Conservation (phyloP, 2,888 invertebrate genomes). For the Cheilosia grossa region DNA sequence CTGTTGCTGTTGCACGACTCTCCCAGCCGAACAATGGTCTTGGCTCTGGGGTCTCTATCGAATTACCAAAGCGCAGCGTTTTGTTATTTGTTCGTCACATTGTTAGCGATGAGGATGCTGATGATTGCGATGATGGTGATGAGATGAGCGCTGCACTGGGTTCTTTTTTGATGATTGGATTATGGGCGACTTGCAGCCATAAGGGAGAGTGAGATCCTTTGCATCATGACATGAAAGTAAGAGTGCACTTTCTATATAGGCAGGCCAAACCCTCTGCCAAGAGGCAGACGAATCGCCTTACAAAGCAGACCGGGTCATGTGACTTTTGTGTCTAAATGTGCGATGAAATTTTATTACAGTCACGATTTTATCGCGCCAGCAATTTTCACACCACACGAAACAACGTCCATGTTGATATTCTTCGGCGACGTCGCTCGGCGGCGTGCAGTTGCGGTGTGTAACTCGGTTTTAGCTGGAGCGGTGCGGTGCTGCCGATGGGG, state of each 20-base stretch:
- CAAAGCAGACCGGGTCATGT: slow-evolving; percentile 71
- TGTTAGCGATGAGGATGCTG: slow-evolving; percentile 38
- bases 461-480: slow-evolving; percentile 23
- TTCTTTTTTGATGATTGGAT: slow-evolving; percentile 8
- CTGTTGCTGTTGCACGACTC: slow-evolving; percentile 31
- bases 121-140: slow-evolving; percentile 62
- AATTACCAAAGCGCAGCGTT: slow-evolving; percentile 61
- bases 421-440: slow-evolving; percentile 1
- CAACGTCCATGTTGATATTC: slow-evolving; percentile 33
- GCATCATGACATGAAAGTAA: slow-evolving; percentile 54
- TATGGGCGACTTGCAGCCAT: background rate
- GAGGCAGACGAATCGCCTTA: slow-evolving; percentile 29
- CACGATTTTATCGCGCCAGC: slow-evolving; percentile 72
- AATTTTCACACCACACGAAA: slow-evolving; percentile 73
- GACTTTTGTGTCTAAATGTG: slow-evolving; percentile 74
- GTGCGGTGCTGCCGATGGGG: slow-evolving; percentile 46
- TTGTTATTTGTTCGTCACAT: slow-evolving; percentile 44
- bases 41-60: background rate
- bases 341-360: slow-evolving; percentile 73
- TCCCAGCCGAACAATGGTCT: slow-evolving; percentile 49
- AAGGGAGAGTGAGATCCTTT: slow-evolving; percentile 57
- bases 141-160: slow-evolving; percentile 31
- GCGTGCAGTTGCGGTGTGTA: slow-evolving; percentile 1
- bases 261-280: slow-evolving; percentile 11
- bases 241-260: slow-evolving; percentile 58